Evolutionary conservation across 2,888 invertebrate species (phyloP), one percentile per base, ranked within the genome.

Genomic region (Oxycera nigricornis): DNA sequence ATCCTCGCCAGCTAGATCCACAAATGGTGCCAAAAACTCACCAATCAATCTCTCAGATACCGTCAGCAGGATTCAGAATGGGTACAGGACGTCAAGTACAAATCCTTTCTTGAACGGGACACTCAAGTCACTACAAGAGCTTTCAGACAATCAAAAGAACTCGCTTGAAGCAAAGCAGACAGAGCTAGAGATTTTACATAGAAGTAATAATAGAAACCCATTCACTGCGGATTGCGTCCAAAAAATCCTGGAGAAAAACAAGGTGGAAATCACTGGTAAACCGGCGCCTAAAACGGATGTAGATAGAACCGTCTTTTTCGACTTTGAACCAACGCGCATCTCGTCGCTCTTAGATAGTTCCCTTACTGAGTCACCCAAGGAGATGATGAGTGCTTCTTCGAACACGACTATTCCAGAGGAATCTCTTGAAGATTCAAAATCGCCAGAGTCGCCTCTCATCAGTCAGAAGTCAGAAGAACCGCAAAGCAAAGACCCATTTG

Each of bases 41-140:
- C 72, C 72, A 9, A 76, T 79, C 14, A 78, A 78, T 76, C 65
- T 78, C 50, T 78, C 79, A 1, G 74, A 76, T 11, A 73, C 74
- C 1, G 74, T 77, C 7, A 72, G 76, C 28, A 77, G 77, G 55
- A 77, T 77, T 2, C 61, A 73, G 7, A 77, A 78, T 50, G 73
- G 74, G 11, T 61, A 55, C 35, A 73, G 28, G 24, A 55, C 75
- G 24, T 74, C 76, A 46, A 77, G 77, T 62, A 79, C 79, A 62
- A 79, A 79, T 76, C 79, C 79, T 22, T 79, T 79, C 74, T 67
- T 79, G 7, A 79, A 79, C 75, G 79, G 79, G 39, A 73, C 75
- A 7, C 17, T 77, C 1, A 67, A 65, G 41, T 67, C 74, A 26
- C 46, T 77, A 46, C 28, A 75, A 6, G 74, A 77, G 67, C 41